Evolutionary conservation across 1,140 invertebrate species (phyloP).

Genomic region (Ganaspis sp.): DNA sequence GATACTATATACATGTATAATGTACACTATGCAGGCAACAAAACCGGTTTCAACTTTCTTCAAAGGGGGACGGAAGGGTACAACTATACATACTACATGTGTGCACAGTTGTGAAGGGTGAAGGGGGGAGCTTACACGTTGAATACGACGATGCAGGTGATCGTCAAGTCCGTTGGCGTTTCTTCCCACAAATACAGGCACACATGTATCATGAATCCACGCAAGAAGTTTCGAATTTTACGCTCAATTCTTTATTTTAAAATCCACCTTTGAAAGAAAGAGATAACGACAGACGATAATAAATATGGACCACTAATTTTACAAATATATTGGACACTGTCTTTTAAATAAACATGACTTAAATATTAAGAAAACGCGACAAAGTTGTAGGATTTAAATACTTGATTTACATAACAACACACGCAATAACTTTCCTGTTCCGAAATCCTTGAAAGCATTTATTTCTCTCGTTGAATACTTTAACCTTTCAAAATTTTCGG

Average conservation of each 20-base stretch:
- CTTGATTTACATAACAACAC: constrained; percentile 15
- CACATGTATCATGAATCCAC: constrained; percentile 2
- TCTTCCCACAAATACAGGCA: constrained; percentile 18
- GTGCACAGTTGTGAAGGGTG: not conserved
- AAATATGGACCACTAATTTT: not conserved
- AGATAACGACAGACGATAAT: constrained; percentile 1
- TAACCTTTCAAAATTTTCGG: not conserved
- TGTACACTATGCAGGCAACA: not conserved
- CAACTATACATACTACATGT: constrained; percentile 4
- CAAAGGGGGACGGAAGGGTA: constrained; percentile 1
- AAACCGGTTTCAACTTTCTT: constrained; percentile 23
- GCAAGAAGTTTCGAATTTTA: not conserved
- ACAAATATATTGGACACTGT: not conserved
- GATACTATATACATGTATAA: not conserved
- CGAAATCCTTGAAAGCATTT: constrained; percentile 14
- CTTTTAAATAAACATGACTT: not conserved
- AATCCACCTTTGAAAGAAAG: not conserved
- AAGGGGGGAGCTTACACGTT: not conserved
- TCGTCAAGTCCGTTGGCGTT: constrained; percentile 12
- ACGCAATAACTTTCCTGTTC: not conserved
- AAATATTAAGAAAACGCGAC: constrained; percentile 4
- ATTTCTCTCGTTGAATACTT: constrained; percentile 3
- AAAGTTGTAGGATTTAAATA: not conserved
- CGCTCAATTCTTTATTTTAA: constrained; percentile 5
- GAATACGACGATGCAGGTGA: constrained; percentile 22